Evolutionary conservation across 1,140 invertebrate genomes (phyloP).

Genomic region (Maniola jurtina): DNA sequence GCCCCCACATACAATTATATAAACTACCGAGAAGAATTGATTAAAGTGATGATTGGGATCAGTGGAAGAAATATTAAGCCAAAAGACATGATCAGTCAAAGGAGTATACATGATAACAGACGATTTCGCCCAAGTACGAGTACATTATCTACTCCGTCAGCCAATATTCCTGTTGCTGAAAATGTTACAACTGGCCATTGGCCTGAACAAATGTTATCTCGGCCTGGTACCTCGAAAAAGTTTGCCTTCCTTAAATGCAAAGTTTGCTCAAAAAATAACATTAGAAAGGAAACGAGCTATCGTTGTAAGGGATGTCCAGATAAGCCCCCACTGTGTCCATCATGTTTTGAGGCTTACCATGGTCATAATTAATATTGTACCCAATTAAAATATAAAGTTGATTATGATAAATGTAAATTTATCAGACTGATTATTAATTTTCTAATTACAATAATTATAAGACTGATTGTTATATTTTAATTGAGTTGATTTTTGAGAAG

Average conservation of each 20-base stretch:
- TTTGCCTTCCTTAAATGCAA: slow-evolving; percentile 12
- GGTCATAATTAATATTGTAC: no score
- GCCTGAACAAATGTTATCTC: slow-evolving; percentile 23
- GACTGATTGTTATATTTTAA: slow-evolving; percentile 6
- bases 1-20: no score
- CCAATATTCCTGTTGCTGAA: slow-evolving; percentile 17
- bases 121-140: no score
- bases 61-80: no score
- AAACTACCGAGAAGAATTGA: no score
- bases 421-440: no score
- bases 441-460: not conserved
- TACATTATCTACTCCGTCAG: not conserved
- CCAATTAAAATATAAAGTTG: no score
- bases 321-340: slow-evolving; percentile 31
- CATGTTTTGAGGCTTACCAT: slow-evolving; percentile 30
- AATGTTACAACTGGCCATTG: slow-evolving; percentile 23
- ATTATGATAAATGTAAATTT: no score
- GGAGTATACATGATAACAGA: no score
- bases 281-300: slow-evolving; percentile 30
- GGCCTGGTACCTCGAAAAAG: slow-evolving; percentile 10
- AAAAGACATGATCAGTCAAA: no score
- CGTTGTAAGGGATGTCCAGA: slow-evolving; percentile 33
- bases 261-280: slow-evolving; percentile 10
- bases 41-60: no score
- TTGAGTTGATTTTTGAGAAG: slow-evolving; percentile 12